Evolutionary conservation across 2,113 vertebrate genomes (phyloP), one percentile per base, ranked within the genome.

Genomic region (Malurus alboscapulatus): DNA sequence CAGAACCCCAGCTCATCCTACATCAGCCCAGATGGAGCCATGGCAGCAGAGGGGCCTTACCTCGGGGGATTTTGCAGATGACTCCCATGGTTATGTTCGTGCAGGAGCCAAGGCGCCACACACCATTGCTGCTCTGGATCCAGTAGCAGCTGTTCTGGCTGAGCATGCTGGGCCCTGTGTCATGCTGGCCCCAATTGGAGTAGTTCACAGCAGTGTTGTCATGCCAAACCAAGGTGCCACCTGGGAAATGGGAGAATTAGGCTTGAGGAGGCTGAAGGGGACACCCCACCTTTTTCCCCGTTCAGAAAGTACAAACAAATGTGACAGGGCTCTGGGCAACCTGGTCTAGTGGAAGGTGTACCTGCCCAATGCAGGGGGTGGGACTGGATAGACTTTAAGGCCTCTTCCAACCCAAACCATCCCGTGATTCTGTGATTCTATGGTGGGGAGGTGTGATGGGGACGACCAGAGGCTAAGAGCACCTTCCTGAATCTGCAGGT

Each of bases 71-170:
- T 93, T 99, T 99, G 97, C 99, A 99, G 92, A 99, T 98, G 48
- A 99, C 98, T 5, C 99, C 99, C 86, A 99, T 99, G 32, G 99
- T 99, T 83, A 98, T 72, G 6, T 99, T 99, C 57, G 97, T 97
- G 97, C 99, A 99, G 82, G 98, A 98, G 12, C 98, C 99, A 0
- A 99, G 97, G 42, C 95, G 98, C 99, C 99, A 99, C 57, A 98
- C 92, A 14, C 99, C 99, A 0, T 98, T 99, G 97, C 98, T 99
- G 96, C 99, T 99, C 97, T 99, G 98, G 93, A 99, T 99, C 99
- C 99, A 99, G 97, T 99, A 99, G 97, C 99, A 99, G 97, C 98
- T 98, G 96, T 99, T 99, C 82, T 98, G 98, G 45, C 99, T 99
- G 30, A 99, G 98, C 97, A 99, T 98, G 78, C 98, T 99, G 90